A percentile compares a stretch with the other conserved stretches of the same genome.
Evolutionary conservation across 2,797 vertebrate genomes (phyloP).

Genomic region (Bradypodion pumilum): DNA sequence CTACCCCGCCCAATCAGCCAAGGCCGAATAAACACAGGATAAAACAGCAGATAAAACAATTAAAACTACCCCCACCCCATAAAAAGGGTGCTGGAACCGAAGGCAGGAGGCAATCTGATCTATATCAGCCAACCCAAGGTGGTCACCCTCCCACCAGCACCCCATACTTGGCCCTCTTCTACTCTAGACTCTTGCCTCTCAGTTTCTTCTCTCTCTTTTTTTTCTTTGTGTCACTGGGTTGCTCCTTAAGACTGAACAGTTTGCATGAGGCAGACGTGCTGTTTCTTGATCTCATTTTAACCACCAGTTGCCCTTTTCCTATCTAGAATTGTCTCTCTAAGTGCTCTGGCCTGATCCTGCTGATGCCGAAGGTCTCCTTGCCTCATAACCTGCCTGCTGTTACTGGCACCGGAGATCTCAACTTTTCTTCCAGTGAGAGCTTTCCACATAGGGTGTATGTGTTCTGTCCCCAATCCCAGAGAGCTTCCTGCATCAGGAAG

Average conservation of each 20-base stretch:
- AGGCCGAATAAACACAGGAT: too few relatives aligned
- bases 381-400: not conserved
- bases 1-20: too few relatives aligned
- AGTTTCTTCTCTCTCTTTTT: not conserved
- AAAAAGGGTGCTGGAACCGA: too few relatives aligned
- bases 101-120: too few relatives aligned
- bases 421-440: not conserved
- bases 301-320: not conserved
- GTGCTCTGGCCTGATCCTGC: not conserved
- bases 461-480: not conserved
- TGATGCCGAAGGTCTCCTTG: not conserved
- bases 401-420: not conserved
- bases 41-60: too few relatives aligned
- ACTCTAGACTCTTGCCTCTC: not conserved
- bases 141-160: too few relatives aligned
- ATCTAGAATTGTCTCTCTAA: not conserved
- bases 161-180: too few relatives aligned
- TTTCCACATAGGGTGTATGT: not conserved
- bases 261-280: not conserved
- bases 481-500: not conserved
- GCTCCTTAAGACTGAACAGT: conserved; percentile 11
- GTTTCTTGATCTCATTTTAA: not conserved
- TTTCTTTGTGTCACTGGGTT: not conserved
- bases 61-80: too few relatives aligned
- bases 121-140: too few relatives aligned